Evolutionary conservation across 2,113 vertebrate species (phyloP).

Genomic region (Megatriorchis doriae): DNA sequence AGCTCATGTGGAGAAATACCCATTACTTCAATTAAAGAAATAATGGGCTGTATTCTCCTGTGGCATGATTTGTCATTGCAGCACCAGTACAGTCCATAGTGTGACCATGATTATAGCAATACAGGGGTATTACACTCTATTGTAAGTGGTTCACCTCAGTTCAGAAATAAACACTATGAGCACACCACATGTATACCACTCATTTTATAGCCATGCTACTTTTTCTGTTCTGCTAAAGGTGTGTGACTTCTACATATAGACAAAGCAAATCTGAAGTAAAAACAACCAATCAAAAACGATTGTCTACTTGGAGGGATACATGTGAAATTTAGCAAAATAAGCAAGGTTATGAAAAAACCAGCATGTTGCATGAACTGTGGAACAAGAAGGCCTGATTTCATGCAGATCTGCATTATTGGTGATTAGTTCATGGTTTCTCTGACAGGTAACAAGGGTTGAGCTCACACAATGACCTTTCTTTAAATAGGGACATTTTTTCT

Average conservation of each 20-base stretch:
- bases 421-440: not conserved
- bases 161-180: not conserved
- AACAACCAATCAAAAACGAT: not conserved
- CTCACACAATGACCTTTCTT: not conserved
- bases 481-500: not conserved
- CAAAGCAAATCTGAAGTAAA: not conserved
- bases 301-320: not conserved
- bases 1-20: not conserved
- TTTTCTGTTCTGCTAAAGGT: not conserved
- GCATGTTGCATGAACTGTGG: not conserved
- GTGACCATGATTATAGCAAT: not conserved
- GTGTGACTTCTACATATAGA: not conserved
- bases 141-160: not conserved
- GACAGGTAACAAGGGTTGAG: not conserved
- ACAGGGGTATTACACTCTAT: not conserved
- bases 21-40: not conserved
- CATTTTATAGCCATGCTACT: not conserved
- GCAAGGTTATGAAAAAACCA: not conserved
- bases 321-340: not conserved
- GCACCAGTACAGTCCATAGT: not conserved
- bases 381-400: not conserved
- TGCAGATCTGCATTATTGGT: not conserved
- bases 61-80: not conserved
- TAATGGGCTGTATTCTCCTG: not conserved
- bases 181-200: not conserved